Evolutionary conservation across 2,888 invertebrate species (phyloP), one percentile per base, ranked within the genome.

Genomic region (Drosophila robusta): DNA sequence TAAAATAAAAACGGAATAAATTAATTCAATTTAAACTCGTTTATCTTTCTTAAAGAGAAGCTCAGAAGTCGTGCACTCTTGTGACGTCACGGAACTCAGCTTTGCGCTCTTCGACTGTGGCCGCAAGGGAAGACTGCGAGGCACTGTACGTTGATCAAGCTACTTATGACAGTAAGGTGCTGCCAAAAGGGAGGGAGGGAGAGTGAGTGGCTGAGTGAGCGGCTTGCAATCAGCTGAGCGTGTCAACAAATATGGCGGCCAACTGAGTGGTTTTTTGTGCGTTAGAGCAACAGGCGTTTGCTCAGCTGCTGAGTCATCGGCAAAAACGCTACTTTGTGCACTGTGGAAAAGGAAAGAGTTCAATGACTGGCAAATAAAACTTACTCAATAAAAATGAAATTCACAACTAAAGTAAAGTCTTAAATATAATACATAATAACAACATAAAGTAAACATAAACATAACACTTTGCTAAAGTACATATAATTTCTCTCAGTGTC

Each of bases 251-350:
- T 39, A 72, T 62, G 72, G 58, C 72, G 60, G 46, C 38, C 55
- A 66, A 22, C 29, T 16, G 36, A 47, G 38, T 29, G 45, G 4
- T 34, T 36, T 36, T 41, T 58, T 14, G n/a, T 58, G 64, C 57
- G 55, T 70, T 58, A 70, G 60, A 71, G 70, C 73, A 73, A 73
- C 74, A 73, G 63, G 69, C 72, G 47, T 60, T 63, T 54, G 47
- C 32, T 47, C 55, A 60, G 55, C 70, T 49, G 74, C 56, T 73
- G 75, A 73, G 16, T 73, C 73, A 73, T 60, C 58, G 18, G 39
- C 49, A 54, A 61, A 60, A 54, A 22, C 16, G 51, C 36, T 8
- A 68, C n/a, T 14, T 42, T 32, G 38, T 64, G 46, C 52, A 73
- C 58, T 64, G 74, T n/a, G 45, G 14, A 34, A 69, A 69, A 47